Percentiles rank a stretch among this genome's conserved stretches.
Conservation (phyloP, 1,140 invertebrate genomes). For the Octopus bimaculoides region DNA sequence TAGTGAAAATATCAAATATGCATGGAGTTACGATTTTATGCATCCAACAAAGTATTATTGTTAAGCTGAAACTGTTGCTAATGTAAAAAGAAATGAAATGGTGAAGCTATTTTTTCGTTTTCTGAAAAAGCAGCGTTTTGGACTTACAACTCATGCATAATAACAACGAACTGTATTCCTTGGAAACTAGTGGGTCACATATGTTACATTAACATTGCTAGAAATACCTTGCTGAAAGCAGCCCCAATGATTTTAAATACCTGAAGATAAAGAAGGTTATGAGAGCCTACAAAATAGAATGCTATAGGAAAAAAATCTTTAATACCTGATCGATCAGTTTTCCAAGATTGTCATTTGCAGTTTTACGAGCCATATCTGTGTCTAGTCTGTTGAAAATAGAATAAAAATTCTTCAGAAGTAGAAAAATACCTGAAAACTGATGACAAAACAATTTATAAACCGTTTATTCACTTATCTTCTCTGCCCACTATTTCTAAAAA, state of each 20-base stretch:
- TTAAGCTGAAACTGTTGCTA: too few species aligned
- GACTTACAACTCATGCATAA: background rate
- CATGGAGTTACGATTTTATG: too few species aligned
- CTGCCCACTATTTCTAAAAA: too few species aligned
- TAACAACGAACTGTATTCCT: background rate
- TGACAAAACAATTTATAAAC: too few species aligned
- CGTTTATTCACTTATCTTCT: too few species aligned
- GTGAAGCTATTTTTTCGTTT: too few species aligned
- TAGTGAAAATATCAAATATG: too few species aligned
- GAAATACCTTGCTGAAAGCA: background rate
- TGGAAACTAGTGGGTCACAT: background rate
- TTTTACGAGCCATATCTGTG: background rate
- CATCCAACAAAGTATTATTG: too few species aligned
- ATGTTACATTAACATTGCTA: background rate
- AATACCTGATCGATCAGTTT: slow-evolving; percentile 46
- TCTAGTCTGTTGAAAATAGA: background rate
- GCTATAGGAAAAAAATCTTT: background rate
- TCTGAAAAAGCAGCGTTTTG: background rate
- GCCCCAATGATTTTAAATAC: too few species aligned
- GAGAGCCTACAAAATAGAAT: background rate
- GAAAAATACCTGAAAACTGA: background rate
- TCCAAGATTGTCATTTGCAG: slow-evolving; percentile 43
- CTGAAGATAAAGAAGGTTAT: too few species aligned
- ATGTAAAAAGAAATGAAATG: too few species aligned
- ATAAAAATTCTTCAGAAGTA: background rate